Evolutionary conservation across 2,888 invertebrate genomes (phyloP), one percentile per base, ranked within the genome.

Genomic region (Nomada hirtipes): DNA sequence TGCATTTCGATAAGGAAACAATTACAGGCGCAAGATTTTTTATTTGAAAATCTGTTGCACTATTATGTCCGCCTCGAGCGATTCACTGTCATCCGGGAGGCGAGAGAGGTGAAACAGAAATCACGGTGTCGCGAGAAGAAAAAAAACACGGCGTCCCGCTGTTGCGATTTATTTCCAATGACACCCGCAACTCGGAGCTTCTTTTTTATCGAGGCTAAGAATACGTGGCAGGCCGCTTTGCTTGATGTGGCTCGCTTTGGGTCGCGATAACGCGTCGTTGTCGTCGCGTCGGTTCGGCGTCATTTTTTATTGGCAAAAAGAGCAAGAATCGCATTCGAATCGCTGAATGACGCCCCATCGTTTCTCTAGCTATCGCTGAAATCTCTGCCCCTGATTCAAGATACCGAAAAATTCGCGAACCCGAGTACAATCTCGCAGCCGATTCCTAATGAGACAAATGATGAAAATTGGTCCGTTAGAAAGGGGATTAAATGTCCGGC

Each of bases 401-500:
- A 36, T 36, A 36, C 4, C 36, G 36, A 36, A 29, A 29, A 29
- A 29, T 7, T 29, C 29, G 29, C 29, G 29, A 29, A 36, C 29
- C 0, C 29, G 29, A 29, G 7, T 36, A 0, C 9, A 36, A 7
- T 4, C 0, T 36, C 36, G 7, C 4, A 10, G 15, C 47, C 13
- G 15, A 13, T 47, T 10, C 7, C 7, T 36, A 36, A 47, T 13
- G 2, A 47, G 47, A 47, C 15, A 0, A 15, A 47, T 1, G 47
- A 11, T 47, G 47, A 47, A 47, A 47, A 47, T 70, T 26, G n/a
- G 26, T 20, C 47, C 75, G 63, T 79, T 83, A 65, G 52, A 55
- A 81, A 85, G 82, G 85, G 79, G 86, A 86, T 86, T 75, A 76
- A 83, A 77, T 65, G 64, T 86, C 72, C 69, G 36, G 55, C 60